Base-by-base conservation (phyloP, 2,888 invertebrate genomes). In the Sarcophaga subvicina region DNA sequence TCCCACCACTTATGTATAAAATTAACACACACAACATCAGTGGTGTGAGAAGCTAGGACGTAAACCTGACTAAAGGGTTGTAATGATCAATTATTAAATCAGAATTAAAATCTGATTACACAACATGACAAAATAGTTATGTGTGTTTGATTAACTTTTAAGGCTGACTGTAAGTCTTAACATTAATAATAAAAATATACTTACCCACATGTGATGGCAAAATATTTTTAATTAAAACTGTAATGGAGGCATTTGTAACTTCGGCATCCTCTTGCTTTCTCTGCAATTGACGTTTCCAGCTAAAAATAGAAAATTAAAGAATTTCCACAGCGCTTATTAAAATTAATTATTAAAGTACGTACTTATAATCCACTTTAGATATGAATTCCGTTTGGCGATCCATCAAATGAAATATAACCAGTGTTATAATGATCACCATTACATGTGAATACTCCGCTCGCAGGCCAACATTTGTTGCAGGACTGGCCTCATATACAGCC, bases 341-440 rank as follows among this genome's bases (percentile, higher is more conserved):
- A 14, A n/a, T 47, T 20, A 66, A 47, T 59, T 3, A 5, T 54
- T 54, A 54, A 54, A 54, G 54, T 54, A 95, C 89, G 54, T 54
- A 95, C 89, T 96, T 94, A 91, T 97, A 97, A 92, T 98, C 98
- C 88, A 99, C 94, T 90, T 98, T 95, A 89, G 97, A 97, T 91
- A 98, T 96, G 90, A 97, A 98, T 92, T 98, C 98, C 45, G 97
- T 96, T 92, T 98, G 98, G 90, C 98, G 95, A 93, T 98, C 98
- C 89, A 98, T 96, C 89, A 97, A 94, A 92, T 98, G 97, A 25
- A 98, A 94, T 1, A 97, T 96, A 49, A 97, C 93, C 20, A 96
- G 95, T 49, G 98, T 95, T 86, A 97, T 96, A 0, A 96, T 92
- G 4, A 98, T 95, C 66, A 96, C 95, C 82, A 98, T 93, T 8